Conservation (phyloP, 2,113 vertebrate species). For the Upupa epops region DNA sequence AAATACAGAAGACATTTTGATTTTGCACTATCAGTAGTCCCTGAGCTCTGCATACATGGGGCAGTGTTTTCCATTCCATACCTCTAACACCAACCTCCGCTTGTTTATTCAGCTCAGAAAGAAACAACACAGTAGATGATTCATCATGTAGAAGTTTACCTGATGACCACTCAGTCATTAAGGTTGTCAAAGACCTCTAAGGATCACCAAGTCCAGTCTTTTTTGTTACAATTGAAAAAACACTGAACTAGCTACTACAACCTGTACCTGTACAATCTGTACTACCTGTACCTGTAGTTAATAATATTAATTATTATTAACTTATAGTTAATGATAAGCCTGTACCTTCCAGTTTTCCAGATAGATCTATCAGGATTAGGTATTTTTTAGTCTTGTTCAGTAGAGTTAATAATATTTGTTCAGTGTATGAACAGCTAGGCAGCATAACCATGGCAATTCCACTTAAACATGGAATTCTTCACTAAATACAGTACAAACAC, state of each 20-base stretch:
- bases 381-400: not conserved
- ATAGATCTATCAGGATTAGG: too few relatives aligned
- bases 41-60: not conserved
- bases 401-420: not conserved
- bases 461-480: not conserved
- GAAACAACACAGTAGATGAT: not conserved
- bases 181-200: too few relatives aligned
- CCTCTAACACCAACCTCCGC: not conserved
- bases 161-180: too few relatives aligned
- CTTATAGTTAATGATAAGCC: too few relatives aligned
- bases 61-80: not conserved
- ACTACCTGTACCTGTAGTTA: too few relatives aligned
- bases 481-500: not conserved
- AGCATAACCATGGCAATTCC: not conserved
- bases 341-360: too few relatives aligned
- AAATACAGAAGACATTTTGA: not conserved
- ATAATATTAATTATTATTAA: too few relatives aligned
- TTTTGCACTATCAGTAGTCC: not conserved
- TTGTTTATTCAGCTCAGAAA: not conserved
- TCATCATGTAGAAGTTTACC: not conserved
- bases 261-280: too few relatives aligned
- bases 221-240: too few relatives aligned
- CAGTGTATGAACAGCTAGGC: not conserved
- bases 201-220: too few relatives aligned
- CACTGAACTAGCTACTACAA: too few relatives aligned